phyloP scores from a whole-genome alignment of 2,797 vertebrate genomes.

The Chaunax sp. region DNA sequence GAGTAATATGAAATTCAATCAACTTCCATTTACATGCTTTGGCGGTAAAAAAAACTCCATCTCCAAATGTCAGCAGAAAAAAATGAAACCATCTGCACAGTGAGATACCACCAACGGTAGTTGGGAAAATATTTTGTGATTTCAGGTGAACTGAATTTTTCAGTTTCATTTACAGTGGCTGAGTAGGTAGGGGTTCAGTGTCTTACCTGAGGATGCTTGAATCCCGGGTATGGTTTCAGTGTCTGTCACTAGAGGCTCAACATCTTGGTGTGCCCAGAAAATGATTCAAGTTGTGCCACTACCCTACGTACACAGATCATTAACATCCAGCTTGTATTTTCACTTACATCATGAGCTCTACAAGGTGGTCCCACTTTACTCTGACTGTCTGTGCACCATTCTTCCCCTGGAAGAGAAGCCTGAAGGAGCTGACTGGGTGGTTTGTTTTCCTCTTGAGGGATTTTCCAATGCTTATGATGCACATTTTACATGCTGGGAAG shows the following conservation, averaged over 20 bases:
- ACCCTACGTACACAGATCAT: constrained; percentile 5
- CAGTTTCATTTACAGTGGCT: not conserved
- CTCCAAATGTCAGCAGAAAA: not conserved
- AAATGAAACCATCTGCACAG: not conserved
- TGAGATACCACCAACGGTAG: not conserved
- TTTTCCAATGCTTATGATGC: constrained; percentile 51
- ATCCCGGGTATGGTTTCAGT: too few relatives aligned
- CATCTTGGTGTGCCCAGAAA: too few relatives aligned
- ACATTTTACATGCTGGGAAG: constrained; percentile 43
- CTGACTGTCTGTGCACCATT: constrained; percentile 25
- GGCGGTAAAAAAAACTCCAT: not conserved
- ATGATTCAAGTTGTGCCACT: constrained; percentile 1
- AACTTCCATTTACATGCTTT: not conserved
- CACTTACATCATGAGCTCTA: constrained; percentile 7
- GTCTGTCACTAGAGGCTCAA: too few relatives aligned
- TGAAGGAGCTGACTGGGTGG: constrained; percentile 43
- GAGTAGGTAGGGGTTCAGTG: not conserved
- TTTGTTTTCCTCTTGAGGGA: constrained; percentile 51
- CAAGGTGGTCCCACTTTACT: constrained; percentile 19
- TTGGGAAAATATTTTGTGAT: not conserved
- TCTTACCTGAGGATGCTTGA: too few relatives aligned
- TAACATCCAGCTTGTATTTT: constrained; percentile 25
- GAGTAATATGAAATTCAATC: not conserved
- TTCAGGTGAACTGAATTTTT: not conserved
- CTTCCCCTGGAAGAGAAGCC: constrained; percentile 26